Evolutionary conservation across 1,140 invertebrate genomes (phyloP).

Genomic region (Drosophila serrata): DNA sequence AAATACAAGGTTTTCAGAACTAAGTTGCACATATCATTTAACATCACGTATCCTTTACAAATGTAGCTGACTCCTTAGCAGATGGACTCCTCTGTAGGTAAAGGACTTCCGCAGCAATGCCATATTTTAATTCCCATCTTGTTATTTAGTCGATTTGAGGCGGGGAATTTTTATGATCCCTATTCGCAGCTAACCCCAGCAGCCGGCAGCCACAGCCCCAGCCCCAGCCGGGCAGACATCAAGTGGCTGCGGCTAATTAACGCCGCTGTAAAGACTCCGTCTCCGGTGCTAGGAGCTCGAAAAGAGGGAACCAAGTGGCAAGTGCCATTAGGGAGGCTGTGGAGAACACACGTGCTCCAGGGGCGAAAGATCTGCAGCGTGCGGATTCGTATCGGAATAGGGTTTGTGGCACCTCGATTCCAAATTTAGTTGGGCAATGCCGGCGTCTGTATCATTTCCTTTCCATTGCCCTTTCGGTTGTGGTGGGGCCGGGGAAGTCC

Average conservation of each 20-base stretch:
- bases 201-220: conserved; percentile 19
- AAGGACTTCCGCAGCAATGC: conserved; percentile 8
- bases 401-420: conserved; percentile 69
- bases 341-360: conserved; percentile 42
- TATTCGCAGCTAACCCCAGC: conserved; percentile 12
- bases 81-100: neutral
- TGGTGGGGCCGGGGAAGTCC: conserved; percentile 48
- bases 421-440: conserved; percentile 59
- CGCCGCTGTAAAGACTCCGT: conserved; percentile 57
- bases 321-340: conserved; percentile 21
- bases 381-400: conserved; percentile 57
- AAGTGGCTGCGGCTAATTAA: conserved; percentile 83
- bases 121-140: conserved; percentile 37
- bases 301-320: conserved; percentile 11
- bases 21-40: no score
- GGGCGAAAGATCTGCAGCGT: conserved; percentile 4
- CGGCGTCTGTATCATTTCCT: conserved; percentile 74
- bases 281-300: neutral
- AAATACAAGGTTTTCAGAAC: neutral
- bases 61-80: no score
- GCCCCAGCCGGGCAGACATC: conserved; percentile 45
- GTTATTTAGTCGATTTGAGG: conserved; percentile 57
- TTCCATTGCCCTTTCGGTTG: conserved; percentile 53
- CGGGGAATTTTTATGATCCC: conserved; percentile 40
- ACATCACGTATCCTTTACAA: no score